phyloP scores from a whole-genome alignment of 2,888 invertebrate genomes.

The Limnephilus marmoratus region DNA sequence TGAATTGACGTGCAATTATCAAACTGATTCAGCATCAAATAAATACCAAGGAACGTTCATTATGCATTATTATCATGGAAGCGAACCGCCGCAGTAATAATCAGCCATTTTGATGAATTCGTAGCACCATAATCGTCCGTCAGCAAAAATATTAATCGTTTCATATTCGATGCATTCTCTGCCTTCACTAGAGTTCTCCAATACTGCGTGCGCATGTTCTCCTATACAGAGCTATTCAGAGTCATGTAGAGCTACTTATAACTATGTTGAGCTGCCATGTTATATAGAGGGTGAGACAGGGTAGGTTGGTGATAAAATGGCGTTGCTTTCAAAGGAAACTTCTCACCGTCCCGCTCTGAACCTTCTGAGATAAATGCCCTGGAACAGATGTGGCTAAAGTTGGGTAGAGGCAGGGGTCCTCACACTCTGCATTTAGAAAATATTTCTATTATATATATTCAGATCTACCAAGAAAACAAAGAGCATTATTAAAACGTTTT shows the following conservation, averaged over 20 bases:
- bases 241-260: not conserved
- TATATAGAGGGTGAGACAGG: not conserved
- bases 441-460: not conserved
- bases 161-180: not conserved
- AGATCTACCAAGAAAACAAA: too few species aligned
- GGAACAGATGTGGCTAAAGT: not conserved
- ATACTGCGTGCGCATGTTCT: not conserved
- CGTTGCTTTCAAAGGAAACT: not conserved
- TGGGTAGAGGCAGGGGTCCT: not conserved
- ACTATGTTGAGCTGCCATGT: not conserved
- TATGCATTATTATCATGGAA: too few species aligned
- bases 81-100: too few species aligned
- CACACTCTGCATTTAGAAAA: not conserved
- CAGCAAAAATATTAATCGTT: not conserved
- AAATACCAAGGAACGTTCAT: too few species aligned
- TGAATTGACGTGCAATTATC: too few species aligned
- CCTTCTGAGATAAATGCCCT: not conserved
- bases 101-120: too few species aligned
- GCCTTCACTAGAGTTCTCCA: not conserved
- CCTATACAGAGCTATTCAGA: not conserved
- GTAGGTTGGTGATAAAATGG: not conserved
- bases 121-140: not conserved
- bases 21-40: too few species aligned
- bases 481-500: too few species aligned
- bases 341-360: not conserved